Evolutionary conservation across 2,113 vertebrate species (phyloP).

Genomic region (Paraplagusia blochii): DNA sequence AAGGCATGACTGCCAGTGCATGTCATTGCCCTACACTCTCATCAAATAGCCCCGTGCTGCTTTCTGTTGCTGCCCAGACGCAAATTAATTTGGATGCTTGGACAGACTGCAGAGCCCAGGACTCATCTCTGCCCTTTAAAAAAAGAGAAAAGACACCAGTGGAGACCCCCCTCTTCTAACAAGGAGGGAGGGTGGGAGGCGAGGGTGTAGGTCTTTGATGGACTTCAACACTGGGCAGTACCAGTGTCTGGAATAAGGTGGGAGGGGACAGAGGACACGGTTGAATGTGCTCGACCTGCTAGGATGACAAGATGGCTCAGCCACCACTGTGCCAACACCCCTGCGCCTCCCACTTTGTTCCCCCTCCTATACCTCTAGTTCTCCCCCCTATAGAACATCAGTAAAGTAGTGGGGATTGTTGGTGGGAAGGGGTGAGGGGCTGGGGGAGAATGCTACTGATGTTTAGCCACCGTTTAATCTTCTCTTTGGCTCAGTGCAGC

Average conservation of each 20-base stretch:
- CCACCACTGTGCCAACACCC: conserved; percentile 60
- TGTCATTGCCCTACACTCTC: conserved; percentile 69
- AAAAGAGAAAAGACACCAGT: conserved; percentile 69
- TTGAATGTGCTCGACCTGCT: conserved; percentile 77
- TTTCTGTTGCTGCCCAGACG: conserved; percentile 63
- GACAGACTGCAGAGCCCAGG: conserved; percentile 58
- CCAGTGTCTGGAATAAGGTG: conserved; percentile 70
- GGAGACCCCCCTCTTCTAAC: conserved; percentile 56
- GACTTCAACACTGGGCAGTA: conserved; percentile 61
- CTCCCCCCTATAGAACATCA: conserved; percentile 22
- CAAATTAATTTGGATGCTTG: conserved; percentile 77
- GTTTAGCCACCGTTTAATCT: conserved; percentile 70
- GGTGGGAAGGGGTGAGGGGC: conserved; percentile 8
- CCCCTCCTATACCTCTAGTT: conserved; percentile 20
- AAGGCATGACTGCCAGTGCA: conserved; percentile 66
- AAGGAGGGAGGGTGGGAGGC: conserved; percentile 36
- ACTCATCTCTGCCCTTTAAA: conserved; percentile 69
- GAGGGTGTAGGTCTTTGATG: conserved; percentile 55
- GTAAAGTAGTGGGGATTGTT: conserved; percentile 32
- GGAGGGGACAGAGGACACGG: conserved; percentile 72
- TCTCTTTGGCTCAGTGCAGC: conserved; percentile 69
- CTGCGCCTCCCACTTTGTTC: conserved; percentile 32
- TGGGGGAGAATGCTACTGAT: conserved; percentile 28
- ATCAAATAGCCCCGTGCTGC: conserved; percentile 66
- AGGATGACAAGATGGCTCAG: conserved; percentile 77